Evolutionary conservation across 2,888 invertebrate species (phyloP), one percentile per base, ranked within the genome.

Genomic region (Brassicogethes aeneus): DNA sequence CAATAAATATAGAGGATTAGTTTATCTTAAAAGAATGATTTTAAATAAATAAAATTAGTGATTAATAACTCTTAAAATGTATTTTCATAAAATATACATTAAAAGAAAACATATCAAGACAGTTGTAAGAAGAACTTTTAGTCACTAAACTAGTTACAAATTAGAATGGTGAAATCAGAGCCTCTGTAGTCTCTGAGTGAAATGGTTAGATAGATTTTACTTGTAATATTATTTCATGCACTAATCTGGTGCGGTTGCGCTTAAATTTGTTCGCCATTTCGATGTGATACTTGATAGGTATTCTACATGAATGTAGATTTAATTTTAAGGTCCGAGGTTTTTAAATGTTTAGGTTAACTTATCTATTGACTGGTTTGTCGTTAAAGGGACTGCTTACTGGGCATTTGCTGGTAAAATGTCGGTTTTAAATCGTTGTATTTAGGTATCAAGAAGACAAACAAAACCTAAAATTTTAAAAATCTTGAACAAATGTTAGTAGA

Each of bases 211-310:
- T 15, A n/a, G 35, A 35, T 32, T 35, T 17, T 17, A 12, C 15
- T 16, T 5, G 14, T 14, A 12, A 3, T 33, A 33, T 35, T 35
- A 15, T 35, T 23, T 23, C 5, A 23, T 48, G 53, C 54, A 53
- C 53, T 41, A 54, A 56, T 54, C 51, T 44, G 42, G 40, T 23
- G 23, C 48, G 48, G 58, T 61, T 61, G 52, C 53, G 64, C 64
- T 65, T 65, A 55, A 55, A 60, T 63, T 59, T 56, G 59, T 60
- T 62, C 59, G 64, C 64, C 63, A 63, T 65, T 62, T 66, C 61
- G 64, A 66, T 66, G 65, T 66, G 66, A 66, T 66, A 65, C 45
- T 29, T 48, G 29, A 43, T 51, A 45, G 45, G 43, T 40, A 43
- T 34, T 13, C 33, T 44, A 44, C 39, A 32, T 32, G 32, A 12